A percentile compares a stretch with the other conserved stretches of the same genome.
phyloP scores from a whole-genome alignment of 1,140 invertebrate species.

The Geopemphigus sp. region DNA sequence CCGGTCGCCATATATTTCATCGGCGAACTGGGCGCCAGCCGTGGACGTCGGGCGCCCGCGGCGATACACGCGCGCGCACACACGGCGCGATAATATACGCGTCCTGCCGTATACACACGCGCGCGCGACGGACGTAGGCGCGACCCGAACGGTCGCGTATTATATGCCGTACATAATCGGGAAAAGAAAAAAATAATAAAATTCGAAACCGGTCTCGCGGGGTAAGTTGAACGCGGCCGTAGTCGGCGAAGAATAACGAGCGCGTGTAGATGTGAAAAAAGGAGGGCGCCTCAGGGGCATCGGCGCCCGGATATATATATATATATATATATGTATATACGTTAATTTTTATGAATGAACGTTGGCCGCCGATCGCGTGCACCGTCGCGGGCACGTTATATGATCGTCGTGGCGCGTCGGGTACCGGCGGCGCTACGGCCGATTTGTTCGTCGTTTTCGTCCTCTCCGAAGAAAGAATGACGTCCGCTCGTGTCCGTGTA shows the following conservation, averaged over 20 bases:
- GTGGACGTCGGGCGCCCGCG: constrained; percentile 32
- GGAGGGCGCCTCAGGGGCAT: neutral
- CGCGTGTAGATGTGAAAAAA: neutral
- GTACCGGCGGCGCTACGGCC: too few species aligned
- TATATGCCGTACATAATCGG: too few species aligned
- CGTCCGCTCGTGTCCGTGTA: too few species aligned
- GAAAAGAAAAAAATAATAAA: neutral
- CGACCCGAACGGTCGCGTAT: neutral
- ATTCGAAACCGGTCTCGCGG: neutral
- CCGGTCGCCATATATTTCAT: constrained; percentile 2
- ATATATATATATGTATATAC: too few species aligned
- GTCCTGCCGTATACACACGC: too few species aligned
- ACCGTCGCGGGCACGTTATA: too few species aligned
- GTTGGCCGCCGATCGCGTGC: neutral
- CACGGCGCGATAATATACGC: neutral
- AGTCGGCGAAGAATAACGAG: neutral
- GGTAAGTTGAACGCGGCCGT: neutral
- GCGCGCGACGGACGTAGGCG: neutral
- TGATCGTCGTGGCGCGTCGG: too few species aligned
- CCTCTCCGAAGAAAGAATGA: too few species aligned
- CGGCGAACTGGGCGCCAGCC: constrained; percentile 26
- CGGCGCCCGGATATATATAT: constrained; percentile 12
- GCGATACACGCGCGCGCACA: neutral
- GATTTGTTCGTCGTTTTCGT: too few species aligned
- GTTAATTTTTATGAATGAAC: constrained; percentile 33